Base-by-base conservation (phyloP, 2,797 vertebrate genomes). In the Eutrigla gurnardus region DNA sequence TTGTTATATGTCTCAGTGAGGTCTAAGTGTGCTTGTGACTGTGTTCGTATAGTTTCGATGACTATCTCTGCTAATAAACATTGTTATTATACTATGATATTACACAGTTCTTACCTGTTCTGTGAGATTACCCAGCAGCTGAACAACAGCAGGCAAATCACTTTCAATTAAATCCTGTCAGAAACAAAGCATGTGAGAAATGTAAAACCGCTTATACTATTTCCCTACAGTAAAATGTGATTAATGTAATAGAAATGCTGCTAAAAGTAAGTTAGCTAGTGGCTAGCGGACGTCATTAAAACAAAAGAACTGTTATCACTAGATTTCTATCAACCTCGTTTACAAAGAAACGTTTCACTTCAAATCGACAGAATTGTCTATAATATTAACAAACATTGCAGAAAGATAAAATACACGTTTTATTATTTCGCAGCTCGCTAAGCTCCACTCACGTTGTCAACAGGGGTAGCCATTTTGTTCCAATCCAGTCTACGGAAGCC, bases 401-500 rank as follows among this genome's bases (percentile, higher is more conserved):
- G 0, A 49, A 35, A 17, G 1, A 36, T 1, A 11, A n/a, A 47
- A 60, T 10, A 63, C 3, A 17, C 1, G 1, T 11, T 13, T 5
- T 15, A 50, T 39, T 35, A n/a, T 11, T 0, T 18, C n/a, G 4
- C 11, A 50, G 15, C 11, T 3, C 40, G 18, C 8, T 8, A 5
- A 53, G 5, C 6, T 58, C 0, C 0, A 93, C 94, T 95, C 94
- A 96, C 95, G 91, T 91, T 94, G 73, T 91, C 90, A 3, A 78
- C 6, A 70, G 73, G 1, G 3, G 91, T 72, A 42, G 94, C 95
- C 95, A 95, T 96, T 92, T 95, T 94, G 82, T 68, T 42, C 36
- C 12, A 53, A 0, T 6, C 13, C 4, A 3, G 11, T 0, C 14
- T 92, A 95, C 90, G 90, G 94, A 53, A 88, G 65, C 68, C n/a